Evolutionary conservation across 2,797 vertebrate genomes (phyloP).

Genomic region (Cryptoblepharus egeriae): DNA sequence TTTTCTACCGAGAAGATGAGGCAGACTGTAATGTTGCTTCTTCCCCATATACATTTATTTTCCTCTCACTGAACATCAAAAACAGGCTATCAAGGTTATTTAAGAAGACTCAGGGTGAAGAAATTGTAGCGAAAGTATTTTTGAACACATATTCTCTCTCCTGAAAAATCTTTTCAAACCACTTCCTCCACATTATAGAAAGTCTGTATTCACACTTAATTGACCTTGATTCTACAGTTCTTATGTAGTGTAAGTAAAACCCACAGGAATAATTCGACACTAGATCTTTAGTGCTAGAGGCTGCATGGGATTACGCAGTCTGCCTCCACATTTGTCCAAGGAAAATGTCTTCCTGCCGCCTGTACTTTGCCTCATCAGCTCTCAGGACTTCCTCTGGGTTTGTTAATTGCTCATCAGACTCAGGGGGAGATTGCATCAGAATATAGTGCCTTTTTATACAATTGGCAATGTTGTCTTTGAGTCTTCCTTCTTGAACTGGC

Average conservation of each 20-base stretch:
- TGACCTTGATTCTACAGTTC: not conserved
- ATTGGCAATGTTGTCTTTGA: not conserved
- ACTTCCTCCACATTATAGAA: not conserved
- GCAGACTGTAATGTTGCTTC: no score
- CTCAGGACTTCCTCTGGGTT: not conserved
- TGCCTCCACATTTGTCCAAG: not conserved
- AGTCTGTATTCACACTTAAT: not conserved
- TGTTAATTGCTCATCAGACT: not conserved
- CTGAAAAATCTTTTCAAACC: not conserved
- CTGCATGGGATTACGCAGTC: no score
- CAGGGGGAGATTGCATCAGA: not conserved
- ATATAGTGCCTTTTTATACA: not conserved
- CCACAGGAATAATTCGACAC: not conserved
- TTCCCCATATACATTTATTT: no score
- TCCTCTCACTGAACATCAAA: no score
- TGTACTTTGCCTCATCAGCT: conserved; percentile 1
- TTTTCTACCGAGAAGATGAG: no score
- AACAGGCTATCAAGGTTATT: no score
- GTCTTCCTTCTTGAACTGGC: not conserved
- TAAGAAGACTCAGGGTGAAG: not conserved
- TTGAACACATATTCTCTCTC: not conserved
- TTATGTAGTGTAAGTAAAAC: conserved; percentile 1
- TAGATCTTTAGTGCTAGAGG: no score
- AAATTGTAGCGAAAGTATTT: not conserved
- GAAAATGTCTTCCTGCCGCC: not conserved